phyloP scores from a whole-genome alignment of 2,113 vertebrate species.

The Silurus glanis region DNA sequence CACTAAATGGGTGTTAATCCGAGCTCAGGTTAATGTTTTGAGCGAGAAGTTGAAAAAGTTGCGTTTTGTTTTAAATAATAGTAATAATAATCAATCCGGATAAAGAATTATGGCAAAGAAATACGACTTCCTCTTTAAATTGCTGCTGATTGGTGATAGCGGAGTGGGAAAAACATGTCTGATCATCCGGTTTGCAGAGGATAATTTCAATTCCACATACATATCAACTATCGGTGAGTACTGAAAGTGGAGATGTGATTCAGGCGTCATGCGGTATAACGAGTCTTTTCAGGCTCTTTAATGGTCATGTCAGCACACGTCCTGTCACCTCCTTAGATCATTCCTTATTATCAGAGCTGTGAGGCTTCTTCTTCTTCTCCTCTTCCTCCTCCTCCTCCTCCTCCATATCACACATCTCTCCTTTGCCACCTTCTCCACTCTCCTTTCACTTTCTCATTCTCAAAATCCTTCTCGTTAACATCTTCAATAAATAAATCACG shows the following conservation, averaged over 20 bases:
- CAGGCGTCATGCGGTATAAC: slow-evolving; percentile 18
- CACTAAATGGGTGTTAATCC: background rate
- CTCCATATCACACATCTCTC: background rate
- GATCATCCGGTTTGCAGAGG: slow-evolving; percentile 91
- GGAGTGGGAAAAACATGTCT: slow-evolving; percentile 94
- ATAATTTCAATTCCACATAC: slow-evolving; percentile 92
- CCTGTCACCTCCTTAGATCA: slow-evolving; percentile 42
- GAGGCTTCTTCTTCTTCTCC: background rate
- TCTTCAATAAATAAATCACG: no score
- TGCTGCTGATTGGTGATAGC: slow-evolving; percentile 91
- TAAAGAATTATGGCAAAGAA: slow-evolving; percentile 81
- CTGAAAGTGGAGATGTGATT: no score
- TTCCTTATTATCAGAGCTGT: slow-evolving; percentile 30
- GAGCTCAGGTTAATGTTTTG: background rate
- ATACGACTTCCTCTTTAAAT: slow-evolving; percentile 91
- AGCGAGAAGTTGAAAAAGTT: background rate
- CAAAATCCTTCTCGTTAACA: no score
- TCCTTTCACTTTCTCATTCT: background rate
- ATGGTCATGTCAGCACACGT: slow-evolving; percentile 68
- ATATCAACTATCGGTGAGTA: slow-evolving; percentile 93
- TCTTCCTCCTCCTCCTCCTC: no score
- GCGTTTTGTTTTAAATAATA: background rate
- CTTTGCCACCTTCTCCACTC: background rate
- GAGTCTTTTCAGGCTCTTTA: background rate
- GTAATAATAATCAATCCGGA: background rate